Percentiles rank a stretch among this genome's conserved stretches.
phyloP scores from a whole-genome alignment of 1,140 invertebrate species.

The Eufriesea mexicana region DNA sequence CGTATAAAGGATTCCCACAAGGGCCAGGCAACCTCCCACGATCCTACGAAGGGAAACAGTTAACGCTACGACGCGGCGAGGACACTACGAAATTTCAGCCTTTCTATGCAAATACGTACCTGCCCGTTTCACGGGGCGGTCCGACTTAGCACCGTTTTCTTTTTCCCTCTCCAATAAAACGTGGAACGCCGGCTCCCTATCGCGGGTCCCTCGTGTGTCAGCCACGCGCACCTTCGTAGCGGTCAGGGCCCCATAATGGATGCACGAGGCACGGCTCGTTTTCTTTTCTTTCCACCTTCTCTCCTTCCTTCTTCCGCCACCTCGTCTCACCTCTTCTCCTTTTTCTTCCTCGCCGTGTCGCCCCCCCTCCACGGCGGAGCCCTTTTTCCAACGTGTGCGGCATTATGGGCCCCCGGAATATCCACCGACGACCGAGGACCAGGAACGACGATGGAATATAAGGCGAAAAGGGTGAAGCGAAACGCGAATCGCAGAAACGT shows the following conservation, averaged over 20 bases:
- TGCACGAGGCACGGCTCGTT: constrained; percentile 77
- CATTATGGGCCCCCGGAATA: constrained; percentile 57
- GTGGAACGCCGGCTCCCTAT: constrained; percentile 63
- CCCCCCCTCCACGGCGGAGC: constrained; percentile 27
- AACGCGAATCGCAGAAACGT: constrained; percentile 81
- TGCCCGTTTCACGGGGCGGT: constrained; percentile 34
- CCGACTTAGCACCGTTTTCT: constrained; percentile 60
- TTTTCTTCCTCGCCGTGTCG: constrained; percentile 2
- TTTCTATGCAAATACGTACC: constrained; percentile 73
- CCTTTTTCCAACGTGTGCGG: constrained; percentile 50
- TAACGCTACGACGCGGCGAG: constrained; percentile 30
- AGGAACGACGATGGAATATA: constrained; percentile 43
- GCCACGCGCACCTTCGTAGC: constrained; percentile 78
- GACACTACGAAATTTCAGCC: constrained; percentile 65
- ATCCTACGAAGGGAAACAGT: constrained; percentile 61
- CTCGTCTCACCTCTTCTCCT: constrained; percentile 33
- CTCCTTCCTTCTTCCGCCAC: not conserved
- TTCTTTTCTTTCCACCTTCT: constrained; percentile 63
- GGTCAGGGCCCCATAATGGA: constrained; percentile 78
- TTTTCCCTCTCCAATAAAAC: constrained; percentile 76
- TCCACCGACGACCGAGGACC: constrained; percentile 51
- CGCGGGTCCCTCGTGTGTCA: constrained; percentile 79
- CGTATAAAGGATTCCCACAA: constrained; percentile 64
- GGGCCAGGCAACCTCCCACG: constrained; percentile 62
- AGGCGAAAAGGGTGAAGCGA: constrained; percentile 74